Conservation (phyloP, 2,113 vertebrate species). For the Hyperoodon ampullatus region DNA sequence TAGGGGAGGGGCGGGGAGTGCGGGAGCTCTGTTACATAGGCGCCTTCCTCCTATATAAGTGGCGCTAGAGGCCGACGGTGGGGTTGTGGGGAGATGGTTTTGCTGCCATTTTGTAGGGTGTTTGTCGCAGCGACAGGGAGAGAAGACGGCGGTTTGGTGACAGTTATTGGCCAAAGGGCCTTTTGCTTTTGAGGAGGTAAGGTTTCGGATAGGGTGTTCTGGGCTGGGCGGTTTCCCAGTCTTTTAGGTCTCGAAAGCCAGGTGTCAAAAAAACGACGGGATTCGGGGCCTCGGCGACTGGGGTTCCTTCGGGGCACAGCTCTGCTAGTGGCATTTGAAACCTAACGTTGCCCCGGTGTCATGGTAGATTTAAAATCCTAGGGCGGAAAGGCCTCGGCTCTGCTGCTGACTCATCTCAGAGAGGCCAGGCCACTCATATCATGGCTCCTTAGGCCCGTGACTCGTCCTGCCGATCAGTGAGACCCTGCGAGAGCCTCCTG, state of each 20-base stretch:
- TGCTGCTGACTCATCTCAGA: not conserved
- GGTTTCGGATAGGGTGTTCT: too few species aligned
- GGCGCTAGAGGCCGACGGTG: not conserved
- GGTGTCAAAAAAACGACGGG: too few species aligned
- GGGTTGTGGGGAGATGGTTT: not conserved
- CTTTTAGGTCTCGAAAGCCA: too few species aligned
- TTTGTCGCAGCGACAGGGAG: slow-evolving; percentile 59
- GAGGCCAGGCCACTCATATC: not conserved
- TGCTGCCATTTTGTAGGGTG: slow-evolving; percentile 72
- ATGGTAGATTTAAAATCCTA: not conserved
- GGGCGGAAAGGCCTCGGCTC: not conserved
- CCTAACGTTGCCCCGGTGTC: not conserved
- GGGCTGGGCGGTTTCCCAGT: too few species aligned
- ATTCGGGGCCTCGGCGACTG: not conserved
- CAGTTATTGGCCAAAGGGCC: slow-evolving; percentile 33
- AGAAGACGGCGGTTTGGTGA: not conserved
- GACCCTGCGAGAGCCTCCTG: not conserved
- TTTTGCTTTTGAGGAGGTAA: slow-evolving; percentile 67
- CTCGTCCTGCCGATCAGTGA: rapidly evolving
- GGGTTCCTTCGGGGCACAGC: not conserved
- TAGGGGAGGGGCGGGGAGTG: not conserved
- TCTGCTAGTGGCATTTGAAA: not conserved
- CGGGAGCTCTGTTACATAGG: slow-evolving; percentile 52
- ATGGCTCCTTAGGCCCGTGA: not conserved
- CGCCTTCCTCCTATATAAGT: slow-evolving; percentile 52